Conservation (phyloP, 2,888 invertebrate species). For the Cancer borealis region DNA sequence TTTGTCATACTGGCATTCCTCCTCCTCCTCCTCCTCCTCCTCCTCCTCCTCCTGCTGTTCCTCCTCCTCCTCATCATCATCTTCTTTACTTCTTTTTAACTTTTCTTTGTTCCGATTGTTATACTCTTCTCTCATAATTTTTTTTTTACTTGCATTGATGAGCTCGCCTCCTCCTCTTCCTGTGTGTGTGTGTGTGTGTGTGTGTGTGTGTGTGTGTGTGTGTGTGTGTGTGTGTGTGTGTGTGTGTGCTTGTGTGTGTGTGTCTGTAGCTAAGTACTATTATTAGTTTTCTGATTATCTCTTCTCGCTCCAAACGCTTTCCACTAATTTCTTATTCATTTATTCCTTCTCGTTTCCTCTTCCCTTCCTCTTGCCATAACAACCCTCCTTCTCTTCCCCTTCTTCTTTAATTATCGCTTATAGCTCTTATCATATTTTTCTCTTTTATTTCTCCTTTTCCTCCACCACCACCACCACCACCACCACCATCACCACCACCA, state of each 20-base stretch:
- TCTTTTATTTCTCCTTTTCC: background rate
- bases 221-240: background rate
- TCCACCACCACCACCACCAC: no score
- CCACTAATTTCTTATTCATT: constrained; percentile 20
- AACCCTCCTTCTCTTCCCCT: constrained; percentile 10
- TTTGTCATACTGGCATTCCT: background rate
- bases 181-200: no score
- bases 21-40: background rate
- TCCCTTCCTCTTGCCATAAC: background rate
- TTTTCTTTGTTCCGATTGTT: background rate
- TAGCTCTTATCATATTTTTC: background rate
- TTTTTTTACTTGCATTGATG: no score
- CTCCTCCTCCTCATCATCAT: background rate
- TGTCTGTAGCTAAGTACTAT: background rate
- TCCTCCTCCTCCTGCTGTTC: background rate
- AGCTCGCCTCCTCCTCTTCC: no score
- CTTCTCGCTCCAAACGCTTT: background rate
- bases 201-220: no score
- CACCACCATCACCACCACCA: no score
- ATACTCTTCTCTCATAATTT: background rate
- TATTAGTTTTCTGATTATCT: constrained; percentile 11
- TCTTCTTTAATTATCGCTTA: constrained; percentile 20
- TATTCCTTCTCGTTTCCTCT: constrained; percentile 20
- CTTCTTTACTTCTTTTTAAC: background rate
- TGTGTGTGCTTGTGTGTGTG: constrained; percentile 28